A percentile compares a stretch with the other conserved stretches of the same genome.
These are phyloP conservation scores for Pseudopipra pipra DNA, from an alignment of 2,113 vertebrate genomes.

Conservation along the genomic window DNA sequence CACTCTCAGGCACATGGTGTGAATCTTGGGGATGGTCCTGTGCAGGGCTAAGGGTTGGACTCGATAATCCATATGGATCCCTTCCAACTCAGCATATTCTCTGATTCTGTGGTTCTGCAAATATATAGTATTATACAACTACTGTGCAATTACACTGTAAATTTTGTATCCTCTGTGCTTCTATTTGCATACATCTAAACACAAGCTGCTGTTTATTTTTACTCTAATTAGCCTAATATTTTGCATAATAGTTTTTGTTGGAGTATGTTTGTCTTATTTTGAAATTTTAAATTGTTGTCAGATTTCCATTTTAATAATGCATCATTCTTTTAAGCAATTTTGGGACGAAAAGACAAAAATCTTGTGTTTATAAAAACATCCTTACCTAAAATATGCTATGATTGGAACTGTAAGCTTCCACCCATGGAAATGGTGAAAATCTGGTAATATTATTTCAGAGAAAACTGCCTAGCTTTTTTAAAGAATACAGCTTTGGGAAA, in stretches of 20 bases:
- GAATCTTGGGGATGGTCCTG: background rate
- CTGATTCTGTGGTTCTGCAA: background rate
- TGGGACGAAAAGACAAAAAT: background rate
- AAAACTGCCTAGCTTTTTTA: background rate
- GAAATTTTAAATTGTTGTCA: background rate
- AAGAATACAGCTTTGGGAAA: background rate
- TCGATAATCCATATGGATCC: background rate
- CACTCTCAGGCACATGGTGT: background rate
- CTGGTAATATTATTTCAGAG: background rate
- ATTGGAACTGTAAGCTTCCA: background rate
- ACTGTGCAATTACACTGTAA: conserved; percentile 10
- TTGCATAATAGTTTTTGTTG: background rate
- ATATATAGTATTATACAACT: conserved; percentile 6
- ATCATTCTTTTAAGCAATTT: background rate
- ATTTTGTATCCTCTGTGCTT: background rate
- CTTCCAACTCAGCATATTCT: background rate
- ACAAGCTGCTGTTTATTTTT: background rate
- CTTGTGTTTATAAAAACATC: background rate
- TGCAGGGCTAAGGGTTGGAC: background rate
- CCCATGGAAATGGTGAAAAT: background rate
- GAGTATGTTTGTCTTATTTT: background rate
- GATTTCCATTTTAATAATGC: background rate
- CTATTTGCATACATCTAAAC: background rate
- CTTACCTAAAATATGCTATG: background rate
- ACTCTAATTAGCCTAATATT: background rate